These are phyloP conservation scores for Pachyuromys duprasi DNA, from an alignment of 2,797 vertebrate species.

Conservation along the genomic window DNA sequence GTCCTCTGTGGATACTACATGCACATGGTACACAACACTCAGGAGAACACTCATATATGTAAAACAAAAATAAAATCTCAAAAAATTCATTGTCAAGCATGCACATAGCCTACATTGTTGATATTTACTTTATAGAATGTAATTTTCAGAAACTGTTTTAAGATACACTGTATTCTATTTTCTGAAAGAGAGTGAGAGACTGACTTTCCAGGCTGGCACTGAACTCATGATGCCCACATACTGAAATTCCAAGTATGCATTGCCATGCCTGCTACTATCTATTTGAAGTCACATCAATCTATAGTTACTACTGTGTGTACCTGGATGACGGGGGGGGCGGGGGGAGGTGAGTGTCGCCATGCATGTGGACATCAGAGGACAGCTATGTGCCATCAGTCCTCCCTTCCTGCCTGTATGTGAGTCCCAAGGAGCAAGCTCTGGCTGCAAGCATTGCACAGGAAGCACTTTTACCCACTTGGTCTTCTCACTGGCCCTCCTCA, in stretches of 20 bases:
- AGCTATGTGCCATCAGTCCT: background rate
- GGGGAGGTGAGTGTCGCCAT: background rate
- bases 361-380: background rate
- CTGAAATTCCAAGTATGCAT: background rate
- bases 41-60: background rate
- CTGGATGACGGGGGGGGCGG: background rate
- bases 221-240: background rate
- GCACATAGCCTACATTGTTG: background rate
- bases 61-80: background rate
- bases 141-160: slow-evolving; percentile 42
- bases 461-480: background rate
- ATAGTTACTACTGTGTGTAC: too few relatives aligned
- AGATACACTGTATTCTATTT: slow-evolving; percentile 1
- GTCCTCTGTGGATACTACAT: background rate
- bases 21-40: background rate
- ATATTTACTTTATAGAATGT: slow-evolving; percentile 31
- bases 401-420: background rate
- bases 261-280: background rate
- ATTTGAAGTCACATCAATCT: too few relatives aligned
- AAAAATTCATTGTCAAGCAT: background rate
- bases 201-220: background rate
- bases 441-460: background rate
- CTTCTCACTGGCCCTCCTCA: background rate
- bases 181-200: background rate
- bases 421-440: too few relatives aligned